phyloP scores from a whole-genome alignment of 2,113 vertebrate species.

The Gobiocypris rarus region DNA sequence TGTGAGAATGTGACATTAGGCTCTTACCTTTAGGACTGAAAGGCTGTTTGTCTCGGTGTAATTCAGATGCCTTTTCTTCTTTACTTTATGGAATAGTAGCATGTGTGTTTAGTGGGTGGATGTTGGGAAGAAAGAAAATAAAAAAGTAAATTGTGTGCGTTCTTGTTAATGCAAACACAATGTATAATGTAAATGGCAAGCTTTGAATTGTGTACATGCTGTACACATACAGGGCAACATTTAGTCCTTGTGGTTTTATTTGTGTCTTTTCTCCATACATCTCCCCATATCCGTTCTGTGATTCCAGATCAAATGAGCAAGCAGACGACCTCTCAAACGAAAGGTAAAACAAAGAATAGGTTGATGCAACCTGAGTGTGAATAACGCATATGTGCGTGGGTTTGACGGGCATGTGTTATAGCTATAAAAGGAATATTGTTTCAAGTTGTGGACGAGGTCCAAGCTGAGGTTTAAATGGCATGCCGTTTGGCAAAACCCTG shows the following conservation, averaged over 20 bases:
- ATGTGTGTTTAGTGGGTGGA: slow-evolving; percentile 22
- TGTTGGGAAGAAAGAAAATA: slow-evolving; percentile 9
- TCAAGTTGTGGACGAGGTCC: slow-evolving; percentile 23
- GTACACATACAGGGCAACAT: neutral
- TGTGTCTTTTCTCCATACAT: neutral
- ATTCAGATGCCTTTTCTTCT: slow-evolving; percentile 19
- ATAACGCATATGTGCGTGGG: slow-evolving; percentile 46
- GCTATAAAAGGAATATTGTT: slow-evolving; percentile 49
- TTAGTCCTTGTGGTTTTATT: slow-evolving; percentile 24
- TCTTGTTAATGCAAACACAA: neutral
- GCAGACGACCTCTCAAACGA: slow-evolving; percentile 32
- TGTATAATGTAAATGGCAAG: neutral
- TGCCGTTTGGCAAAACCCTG: slow-evolving; percentile 46
- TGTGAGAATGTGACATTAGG: neutral
- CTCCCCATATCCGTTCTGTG: slow-evolving; percentile 47
- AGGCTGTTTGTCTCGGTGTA: neutral
- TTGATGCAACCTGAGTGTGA: slow-evolving; percentile 55
- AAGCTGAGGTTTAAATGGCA: slow-evolving; percentile 48
- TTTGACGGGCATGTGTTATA: slow-evolving; percentile 52
- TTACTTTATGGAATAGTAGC: neutral
- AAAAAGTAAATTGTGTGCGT: neutral
- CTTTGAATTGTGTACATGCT: neutral
- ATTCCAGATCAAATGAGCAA: slow-evolving; percentile 56
- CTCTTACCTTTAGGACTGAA: slow-evolving; percentile 17
- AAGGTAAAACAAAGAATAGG: slow-evolving; percentile 55